These are phyloP conservation scores for Coturnix japonica DNA, from an alignment of 2,113 vertebrate species.

Conservation along the genomic window DNA sequence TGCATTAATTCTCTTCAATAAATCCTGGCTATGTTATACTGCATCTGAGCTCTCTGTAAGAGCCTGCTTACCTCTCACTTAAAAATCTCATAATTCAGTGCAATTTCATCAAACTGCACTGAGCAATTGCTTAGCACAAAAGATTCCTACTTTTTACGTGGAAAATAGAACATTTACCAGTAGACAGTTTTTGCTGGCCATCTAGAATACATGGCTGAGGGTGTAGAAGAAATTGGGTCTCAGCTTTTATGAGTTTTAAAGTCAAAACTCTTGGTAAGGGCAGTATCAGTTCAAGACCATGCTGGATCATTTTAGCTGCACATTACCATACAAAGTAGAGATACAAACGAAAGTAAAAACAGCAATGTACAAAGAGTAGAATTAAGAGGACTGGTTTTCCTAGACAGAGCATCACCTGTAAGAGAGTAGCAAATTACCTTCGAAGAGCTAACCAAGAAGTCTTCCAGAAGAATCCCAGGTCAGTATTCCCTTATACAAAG, in stretches of 20 bases:
- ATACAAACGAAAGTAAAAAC: background rate
- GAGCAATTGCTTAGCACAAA: background rate
- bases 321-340: background rate
- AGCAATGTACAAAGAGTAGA: background rate
- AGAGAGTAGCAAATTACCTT: background rate
- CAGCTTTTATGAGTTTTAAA: background rate
- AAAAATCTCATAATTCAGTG: background rate
- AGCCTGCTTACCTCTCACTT: background rate
- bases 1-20: background rate
- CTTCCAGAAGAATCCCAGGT: background rate
- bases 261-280: background rate
- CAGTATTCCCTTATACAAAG: background rate
- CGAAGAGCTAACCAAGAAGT: background rate
- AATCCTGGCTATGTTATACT: background rate
- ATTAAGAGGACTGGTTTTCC: background rate
- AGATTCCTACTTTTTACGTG: background rate
- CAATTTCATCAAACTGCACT: constrained; percentile 2
- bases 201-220: background rate
- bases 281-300: background rate
- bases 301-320: background rate
- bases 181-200: background rate
- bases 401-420: background rate
- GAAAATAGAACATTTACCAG: background rate
- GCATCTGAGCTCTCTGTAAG: background rate
- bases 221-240: background rate